A percentile compares a stretch with the other conserved stretches of the same genome.
These are phyloP conservation scores for Gobio gobio DNA, from an alignment of 2,113 vertebrate genomes.

Conservation along the genomic window DNA sequence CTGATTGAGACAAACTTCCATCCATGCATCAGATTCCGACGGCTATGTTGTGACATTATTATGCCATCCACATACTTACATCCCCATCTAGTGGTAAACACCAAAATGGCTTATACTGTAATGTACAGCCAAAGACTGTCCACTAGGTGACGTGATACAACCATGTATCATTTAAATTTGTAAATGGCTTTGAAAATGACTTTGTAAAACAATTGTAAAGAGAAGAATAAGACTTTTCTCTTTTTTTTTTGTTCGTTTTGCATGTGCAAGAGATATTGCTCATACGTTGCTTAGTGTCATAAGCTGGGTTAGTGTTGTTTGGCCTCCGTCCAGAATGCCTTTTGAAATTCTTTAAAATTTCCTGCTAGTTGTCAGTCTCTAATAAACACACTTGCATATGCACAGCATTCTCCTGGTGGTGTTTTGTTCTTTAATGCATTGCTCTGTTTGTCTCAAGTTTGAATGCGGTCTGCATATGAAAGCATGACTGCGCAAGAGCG, in stretches of 20 bases:
- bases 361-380: neutral
- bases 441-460: neutral
- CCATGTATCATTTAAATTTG: neutral
- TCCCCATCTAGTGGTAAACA: constrained; percentile 20
- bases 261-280: neutral
- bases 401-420: too few relatives aligned
- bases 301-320: neutral
- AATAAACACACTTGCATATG: neutral
- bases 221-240: neutral
- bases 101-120: neutral
- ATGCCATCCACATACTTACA: neutral
- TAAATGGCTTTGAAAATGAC: neutral
- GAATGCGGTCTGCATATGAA: constrained; percentile 8
- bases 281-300: neutral
- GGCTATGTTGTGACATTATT: neutral
- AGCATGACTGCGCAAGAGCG: neutral
- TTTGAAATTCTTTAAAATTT: neutral
- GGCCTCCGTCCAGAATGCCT: neutral
- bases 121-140: constrained; percentile 3
- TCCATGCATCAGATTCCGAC: neutral
- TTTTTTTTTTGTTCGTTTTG: neutral
- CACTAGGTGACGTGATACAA: neutral
- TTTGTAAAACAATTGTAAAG: neutral
- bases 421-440: neutral
- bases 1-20: too few relatives aligned